Base-by-base conservation (phyloP, 2,888 invertebrate species). In the Thumatha senex region DNA sequence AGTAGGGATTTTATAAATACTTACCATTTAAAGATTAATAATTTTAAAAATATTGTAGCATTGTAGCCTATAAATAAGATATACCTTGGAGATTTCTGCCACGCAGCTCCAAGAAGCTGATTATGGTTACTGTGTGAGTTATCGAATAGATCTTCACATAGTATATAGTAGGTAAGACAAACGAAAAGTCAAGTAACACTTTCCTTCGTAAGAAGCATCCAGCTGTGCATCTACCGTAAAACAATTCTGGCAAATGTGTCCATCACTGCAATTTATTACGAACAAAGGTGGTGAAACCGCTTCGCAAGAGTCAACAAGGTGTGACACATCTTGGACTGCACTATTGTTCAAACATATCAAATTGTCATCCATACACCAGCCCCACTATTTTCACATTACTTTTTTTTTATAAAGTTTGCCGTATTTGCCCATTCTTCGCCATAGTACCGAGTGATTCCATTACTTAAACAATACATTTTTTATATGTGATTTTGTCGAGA, bases 231-330 rank as follows among this genome's bases (percentile, higher is more conserved):
- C 64, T 63, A 80, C 78, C 85, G 80, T 87, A 74, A 77, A 84
- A 83, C 78, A 81, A 86, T 76, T 67, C 56, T 71, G 78, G 57
- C 73, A 80, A 78, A 83, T 78, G 85, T 79, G 78, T 72, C 77
- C 78, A 79, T 82, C 76, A 82, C 85, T 81, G 80, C 71, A 76
- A 76, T 76, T 78, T 74, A 80, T 80, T 80, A 81, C 63, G 78
- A 77, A 82, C 84, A 83, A 84, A 82, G 80, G 72, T 72, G 75
- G 88, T 86, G 89, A 88, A 87, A 88, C 77, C 66, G 73, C 84
- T 81, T 69, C 84, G 88, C 89, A 90, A 90, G 56, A 82, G 56
- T 69, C 89, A 89, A 83, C 90, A 76, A 76, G 77, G 73, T 86
- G 85, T 86, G 68, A 89, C 89, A 69, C 67, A 73, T 81, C 84